Percentiles rank a stretch among this genome's conserved stretches.
Evolutionary conservation across 2,888 invertebrate genomes (phyloP).

Genomic region (Macropis europaea): DNA sequence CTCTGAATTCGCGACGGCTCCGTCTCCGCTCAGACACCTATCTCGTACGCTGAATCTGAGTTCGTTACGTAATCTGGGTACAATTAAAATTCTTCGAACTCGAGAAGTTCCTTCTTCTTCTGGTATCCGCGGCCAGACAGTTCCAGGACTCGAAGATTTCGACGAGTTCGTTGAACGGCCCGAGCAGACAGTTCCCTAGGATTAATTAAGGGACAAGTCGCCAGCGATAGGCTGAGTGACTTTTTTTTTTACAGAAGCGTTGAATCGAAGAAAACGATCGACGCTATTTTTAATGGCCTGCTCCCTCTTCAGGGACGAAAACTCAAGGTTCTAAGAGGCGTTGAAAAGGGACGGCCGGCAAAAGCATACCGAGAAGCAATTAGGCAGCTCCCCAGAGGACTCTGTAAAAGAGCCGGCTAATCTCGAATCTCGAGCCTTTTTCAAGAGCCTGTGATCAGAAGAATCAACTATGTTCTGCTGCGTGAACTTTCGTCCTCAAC

Average conservation of each 20-base stretch:
- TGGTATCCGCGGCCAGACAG: too few species aligned
- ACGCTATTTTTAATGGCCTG: constrained; percentile 36
- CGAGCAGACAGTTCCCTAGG: constrained; percentile 19
- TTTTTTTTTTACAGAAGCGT: too few species aligned
- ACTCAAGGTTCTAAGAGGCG: constrained; percentile 22
- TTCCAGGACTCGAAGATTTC: too few species aligned
- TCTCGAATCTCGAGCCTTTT: constrained; percentile 38
- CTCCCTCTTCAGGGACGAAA: constrained; percentile 15
- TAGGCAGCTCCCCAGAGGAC: constrained; percentile 42
- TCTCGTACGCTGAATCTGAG: too few species aligned
- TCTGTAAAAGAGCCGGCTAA: constrained; percentile 26
- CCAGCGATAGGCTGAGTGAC: constrained; percentile 32
- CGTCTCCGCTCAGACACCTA: too few species aligned
- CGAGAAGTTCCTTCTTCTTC: too few species aligned
- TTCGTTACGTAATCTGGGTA: too few species aligned
- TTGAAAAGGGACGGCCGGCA: constrained; percentile 31
- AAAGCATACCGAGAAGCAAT: constrained; percentile 46
- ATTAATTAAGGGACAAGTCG: constrained; percentile 47
- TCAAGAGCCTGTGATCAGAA: constrained; percentile 15
- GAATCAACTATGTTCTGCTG: constrained; percentile 9
- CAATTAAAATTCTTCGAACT: too few species aligned
- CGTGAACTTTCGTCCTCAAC: too few species aligned
- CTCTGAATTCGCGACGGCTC: too few species aligned
- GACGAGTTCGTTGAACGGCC: too few species aligned
- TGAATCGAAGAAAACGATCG: constrained; percentile 29